phyloP scores from a whole-genome alignment of 1,140 invertebrate genomes.

The Steinernema khuongi region DNA sequence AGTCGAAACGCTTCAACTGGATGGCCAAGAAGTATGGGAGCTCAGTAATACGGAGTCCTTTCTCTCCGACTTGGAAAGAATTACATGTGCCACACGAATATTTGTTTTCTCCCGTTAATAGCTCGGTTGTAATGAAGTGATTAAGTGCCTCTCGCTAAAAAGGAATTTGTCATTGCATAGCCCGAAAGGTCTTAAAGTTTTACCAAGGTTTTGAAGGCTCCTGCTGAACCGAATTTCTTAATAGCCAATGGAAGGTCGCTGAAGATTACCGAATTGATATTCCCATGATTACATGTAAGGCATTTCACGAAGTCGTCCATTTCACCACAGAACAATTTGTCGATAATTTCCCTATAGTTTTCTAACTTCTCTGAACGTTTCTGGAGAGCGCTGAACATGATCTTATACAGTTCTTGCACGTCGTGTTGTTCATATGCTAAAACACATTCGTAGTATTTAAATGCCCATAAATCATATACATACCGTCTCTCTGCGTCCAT shows the following conservation, averaged over 20 bases:
- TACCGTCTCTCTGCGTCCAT: slow-evolving; percentile 76
- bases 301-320: slow-evolving; percentile 88
- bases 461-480: slow-evolving; percentile 3
- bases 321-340: slow-evolving; percentile 63
- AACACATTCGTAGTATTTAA: slow-evolving; percentile 25
- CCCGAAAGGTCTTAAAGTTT: slow-evolving; percentile 55
- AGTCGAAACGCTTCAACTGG: slow-evolving; percentile 83
- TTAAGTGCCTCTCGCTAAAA: slow-evolving; percentile 74
- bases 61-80: slow-evolving; percentile 82
- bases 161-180: slow-evolving; percentile 11
- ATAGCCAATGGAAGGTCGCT: slow-evolving; percentile 82
- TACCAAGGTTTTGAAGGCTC: slow-evolving; percentile 75
- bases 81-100: slow-evolving; percentile 82
- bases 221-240: slow-evolving; percentile 73
- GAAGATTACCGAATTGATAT: slow-evolving; percentile 76
- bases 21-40: slow-evolving; percentile 82
- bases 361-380: slow-evolving; percentile 69
- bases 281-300: slow-evolving; percentile 77
- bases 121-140: slow-evolving; percentile 80
- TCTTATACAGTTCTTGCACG: slow-evolving; percentile 80
- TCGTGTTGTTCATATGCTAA: slow-evolving; percentile 83
- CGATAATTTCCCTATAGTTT: background rate
- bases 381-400: slow-evolving; percentile 86
- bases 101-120: slow-evolving; percentile 77
- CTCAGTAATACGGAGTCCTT: slow-evolving; percentile 77